Base-by-base conservation (phyloP, 2,113 vertebrate genomes). In the Cyanoderma ruficeps region DNA sequence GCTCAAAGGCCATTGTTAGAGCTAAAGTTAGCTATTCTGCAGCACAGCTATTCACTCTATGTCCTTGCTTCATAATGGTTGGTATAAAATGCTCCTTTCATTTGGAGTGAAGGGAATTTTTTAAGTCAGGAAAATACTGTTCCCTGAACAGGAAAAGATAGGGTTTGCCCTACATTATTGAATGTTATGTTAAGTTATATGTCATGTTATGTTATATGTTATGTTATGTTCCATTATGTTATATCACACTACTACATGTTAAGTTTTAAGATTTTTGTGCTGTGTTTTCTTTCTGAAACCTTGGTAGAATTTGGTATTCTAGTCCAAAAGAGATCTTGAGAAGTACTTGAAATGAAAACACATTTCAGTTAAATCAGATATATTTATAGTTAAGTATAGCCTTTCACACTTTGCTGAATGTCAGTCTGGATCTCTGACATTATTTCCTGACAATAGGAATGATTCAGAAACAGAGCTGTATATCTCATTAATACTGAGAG, bases 121-220 rank as follows among this genome's bases (percentile, higher is more conserved):
- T 87, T 75, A 91, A 82, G 74, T 93, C 70, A 23, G 33, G 30
- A 90, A 95, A 95, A 82, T 91, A 84, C n/a, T 65, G 11, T 60
- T 93, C 11, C 27, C 16, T 61, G 52, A 39, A 67, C 35, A 61
- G 33, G 55, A 89, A 89, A 23, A 47, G 11, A 27, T 6, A n/a
- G 21, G 20, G 18, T 90, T 83, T 86, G 15, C 12, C 20, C 83
- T 71, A 67, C 6, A 50, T 67, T 50, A 50, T 63, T 82, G 33
- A 21, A 44, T 3, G 1, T 50, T 37, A 60, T 35, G n/a, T 35
- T 61, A 16, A 0, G 0, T n/a, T 64, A 14, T 21, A 21, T 56
- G 31, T 15, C 22, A n/a, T 37, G 22, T 59, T n/a, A 56, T n/a
- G 55, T n/a, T 56, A 33, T 37, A 20, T 10, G 31, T 23, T 56